phyloP scores from a whole-genome alignment of 2,113 vertebrate genomes.

The Atrichornis clamosus region DNA sequence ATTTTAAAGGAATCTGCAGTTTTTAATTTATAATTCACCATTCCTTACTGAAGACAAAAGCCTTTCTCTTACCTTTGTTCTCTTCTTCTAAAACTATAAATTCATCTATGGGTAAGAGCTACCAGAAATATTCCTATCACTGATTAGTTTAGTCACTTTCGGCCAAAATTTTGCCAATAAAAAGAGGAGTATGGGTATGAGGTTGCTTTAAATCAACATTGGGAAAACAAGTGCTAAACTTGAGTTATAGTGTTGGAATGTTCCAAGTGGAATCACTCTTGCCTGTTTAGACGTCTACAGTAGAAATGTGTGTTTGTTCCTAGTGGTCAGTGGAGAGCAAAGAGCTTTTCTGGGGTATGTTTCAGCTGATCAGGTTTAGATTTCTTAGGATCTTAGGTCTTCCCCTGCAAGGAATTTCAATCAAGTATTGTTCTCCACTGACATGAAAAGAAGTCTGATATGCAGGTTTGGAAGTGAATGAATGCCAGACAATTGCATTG shows the following conservation, averaged over 20 bases:
- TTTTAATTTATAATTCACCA: neutral
- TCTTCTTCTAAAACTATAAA: neutral
- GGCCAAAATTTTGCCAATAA: neutral
- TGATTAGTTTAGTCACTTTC: neutral
- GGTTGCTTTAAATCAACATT: neutral
- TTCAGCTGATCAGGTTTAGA: neutral
- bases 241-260: neutral
- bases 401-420: neutral
- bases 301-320: neutral
- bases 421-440: neutral
- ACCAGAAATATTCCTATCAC: neutral
- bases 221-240: neutral
- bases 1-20: neutral
- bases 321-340: neutral
- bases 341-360: neutral
- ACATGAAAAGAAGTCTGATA: neutral
- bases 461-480: neutral
- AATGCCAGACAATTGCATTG: neutral
- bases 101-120: neutral
- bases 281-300: neutral
- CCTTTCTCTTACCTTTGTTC: neutral
- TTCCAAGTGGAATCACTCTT: neutral
- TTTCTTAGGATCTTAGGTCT: neutral
- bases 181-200: neutral
- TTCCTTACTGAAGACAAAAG: neutral